These are phyloP conservation scores for Hirtodrosophila trivittata DNA, from an alignment of 2,888 invertebrate species.

Conservation along the genomic window DNA sequence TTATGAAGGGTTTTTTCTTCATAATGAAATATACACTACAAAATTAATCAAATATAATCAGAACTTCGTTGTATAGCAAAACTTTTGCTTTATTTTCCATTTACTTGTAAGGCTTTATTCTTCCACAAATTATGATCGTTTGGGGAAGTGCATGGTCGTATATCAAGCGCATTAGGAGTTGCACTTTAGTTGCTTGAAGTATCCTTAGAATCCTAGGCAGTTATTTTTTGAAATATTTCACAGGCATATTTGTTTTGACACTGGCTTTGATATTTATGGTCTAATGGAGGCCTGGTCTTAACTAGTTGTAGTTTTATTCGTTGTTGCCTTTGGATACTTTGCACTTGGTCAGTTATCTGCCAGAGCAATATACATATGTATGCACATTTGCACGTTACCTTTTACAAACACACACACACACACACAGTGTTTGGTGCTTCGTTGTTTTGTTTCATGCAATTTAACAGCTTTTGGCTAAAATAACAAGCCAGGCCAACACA, in stretches of 20 bases:
- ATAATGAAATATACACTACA: too few relatives aligned
- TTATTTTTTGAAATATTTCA: constrained; percentile 47
- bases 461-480: constrained; percentile 79
- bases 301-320: background rate
- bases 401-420: constrained; percentile 18
- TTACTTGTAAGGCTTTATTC: too few relatives aligned
- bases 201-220: constrained; percentile 1
- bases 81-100: too few relatives aligned
- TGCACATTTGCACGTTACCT: constrained; percentile 46
- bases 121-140: too few relatives aligned
- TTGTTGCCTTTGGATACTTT: constrained; percentile 31
- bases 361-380: constrained; percentile 32
- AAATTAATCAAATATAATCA: too few relatives aligned
- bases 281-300: constrained; percentile 20
- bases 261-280: constrained; percentile 68
- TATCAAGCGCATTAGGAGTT: too few relatives aligned
- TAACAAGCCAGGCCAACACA: constrained; percentile 67
- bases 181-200: background rate
- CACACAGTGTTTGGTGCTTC: constrained; percentile 11
- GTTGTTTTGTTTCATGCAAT: constrained; percentile 74
- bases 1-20: too few relatives aligned
- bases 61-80: too few relatives aligned
- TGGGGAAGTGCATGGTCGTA: too few relatives aligned
- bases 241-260: constrained; percentile 55
- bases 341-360: constrained; percentile 43